Percentiles rank a stretch among this genome's conserved stretches.
phyloP scores from a whole-genome alignment of 2,113 vertebrate genomes.

The Arenaria interpres region DNA sequence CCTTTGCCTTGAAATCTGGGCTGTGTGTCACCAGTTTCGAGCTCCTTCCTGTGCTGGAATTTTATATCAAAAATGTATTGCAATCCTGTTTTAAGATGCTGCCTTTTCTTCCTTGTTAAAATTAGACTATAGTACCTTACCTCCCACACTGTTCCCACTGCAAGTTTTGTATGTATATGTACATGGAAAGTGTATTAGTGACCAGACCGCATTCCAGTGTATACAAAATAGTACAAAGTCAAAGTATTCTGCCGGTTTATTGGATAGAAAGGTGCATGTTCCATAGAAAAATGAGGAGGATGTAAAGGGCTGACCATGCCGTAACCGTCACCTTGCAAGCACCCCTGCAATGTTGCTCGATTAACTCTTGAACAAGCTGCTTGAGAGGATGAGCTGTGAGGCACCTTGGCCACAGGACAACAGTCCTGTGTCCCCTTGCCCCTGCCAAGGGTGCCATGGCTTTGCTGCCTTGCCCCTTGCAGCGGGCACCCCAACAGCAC shows the following conservation, averaged over 20 bases:
- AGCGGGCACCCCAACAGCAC: background rate
- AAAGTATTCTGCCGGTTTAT: background rate
- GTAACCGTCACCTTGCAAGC: background rate
- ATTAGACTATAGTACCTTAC: background rate
- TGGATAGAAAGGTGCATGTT: background rate
- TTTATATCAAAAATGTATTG: background rate
- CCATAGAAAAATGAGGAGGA: background rate
- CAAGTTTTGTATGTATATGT: background rate
- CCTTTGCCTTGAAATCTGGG: background rate
- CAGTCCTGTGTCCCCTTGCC: background rate
- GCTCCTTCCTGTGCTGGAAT: background rate
- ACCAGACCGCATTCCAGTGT: too few species aligned
- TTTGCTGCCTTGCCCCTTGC: background rate
- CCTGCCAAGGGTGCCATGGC: background rate
- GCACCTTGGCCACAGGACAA: background rate
- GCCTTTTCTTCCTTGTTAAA: background rate
- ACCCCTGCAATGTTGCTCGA: rapidly evolving
- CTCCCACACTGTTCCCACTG: background rate
- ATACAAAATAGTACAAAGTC: background rate
- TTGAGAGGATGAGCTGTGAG: background rate
- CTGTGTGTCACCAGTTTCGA: background rate
- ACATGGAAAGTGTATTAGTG: rapidly evolving
- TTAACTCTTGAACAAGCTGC: background rate
- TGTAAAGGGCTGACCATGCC: background rate
- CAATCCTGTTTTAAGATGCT: background rate